Conservation (phyloP, 2,888 invertebrate genomes). For the Cephalotes varians region DNA sequence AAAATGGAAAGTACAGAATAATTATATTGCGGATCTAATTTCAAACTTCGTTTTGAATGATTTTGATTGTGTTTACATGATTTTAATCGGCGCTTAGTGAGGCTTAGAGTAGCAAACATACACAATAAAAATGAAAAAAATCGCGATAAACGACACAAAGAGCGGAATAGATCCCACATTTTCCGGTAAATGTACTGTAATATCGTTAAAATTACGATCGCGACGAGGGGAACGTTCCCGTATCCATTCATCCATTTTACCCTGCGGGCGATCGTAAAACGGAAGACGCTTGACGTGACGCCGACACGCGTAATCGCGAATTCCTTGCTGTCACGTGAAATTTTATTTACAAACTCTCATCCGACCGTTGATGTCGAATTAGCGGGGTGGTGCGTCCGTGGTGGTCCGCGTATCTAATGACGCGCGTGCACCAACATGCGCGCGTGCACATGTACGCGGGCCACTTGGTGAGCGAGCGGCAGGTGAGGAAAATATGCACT, state of each 20-base stretch:
- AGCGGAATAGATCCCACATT: not conserved
- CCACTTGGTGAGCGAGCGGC: slow-evolving; percentile 10
- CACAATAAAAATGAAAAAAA: not conserved
- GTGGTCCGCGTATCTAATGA: slow-evolving; percentile 12
- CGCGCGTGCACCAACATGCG: slow-evolving; percentile 1
- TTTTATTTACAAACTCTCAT: slow-evolving; percentile 34
- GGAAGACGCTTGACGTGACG: slow-evolving; percentile 1
- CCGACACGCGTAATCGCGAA: not conserved
- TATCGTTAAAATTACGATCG: not conserved
- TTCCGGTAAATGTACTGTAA: not conserved
- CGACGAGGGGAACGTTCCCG: not conserved
- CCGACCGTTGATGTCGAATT: not conserved
- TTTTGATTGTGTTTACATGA: no score
- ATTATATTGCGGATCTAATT: not conserved
- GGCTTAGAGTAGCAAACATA: not conserved
- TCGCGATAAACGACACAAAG: not conserved
- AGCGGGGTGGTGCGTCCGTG: not conserved
- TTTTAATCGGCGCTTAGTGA: not conserved
- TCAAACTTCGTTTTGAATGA: not conserved
- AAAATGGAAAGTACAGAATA: no score
- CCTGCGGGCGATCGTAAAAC: not conserved
- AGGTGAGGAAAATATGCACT: slow-evolving; percentile 56
- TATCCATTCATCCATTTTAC: not conserved
- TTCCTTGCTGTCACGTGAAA: slow-evolving; percentile 19
- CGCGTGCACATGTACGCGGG: not conserved